Evolutionary conservation across 64 coral and sea anemone genomes (phyloP).

Genomic region (Platygyra sinensis): DNA sequence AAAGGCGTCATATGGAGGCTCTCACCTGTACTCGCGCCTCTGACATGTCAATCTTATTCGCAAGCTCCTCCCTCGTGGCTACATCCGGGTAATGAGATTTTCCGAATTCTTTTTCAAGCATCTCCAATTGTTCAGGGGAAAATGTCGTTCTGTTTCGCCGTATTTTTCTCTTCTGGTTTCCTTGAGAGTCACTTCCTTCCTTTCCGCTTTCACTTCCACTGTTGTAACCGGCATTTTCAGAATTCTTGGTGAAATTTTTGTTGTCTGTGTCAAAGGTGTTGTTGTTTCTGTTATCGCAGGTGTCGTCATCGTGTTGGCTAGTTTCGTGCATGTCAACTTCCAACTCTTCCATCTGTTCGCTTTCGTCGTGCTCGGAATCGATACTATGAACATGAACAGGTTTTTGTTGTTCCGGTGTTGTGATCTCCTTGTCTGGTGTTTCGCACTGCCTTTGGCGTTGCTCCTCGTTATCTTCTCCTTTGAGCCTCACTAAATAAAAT

Average conservation of each 20-base stretch:
- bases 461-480: constrained; percentile 12
- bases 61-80: constrained; percentile 95
- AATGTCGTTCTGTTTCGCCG: constrained; percentile 97
- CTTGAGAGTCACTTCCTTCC: constrained; percentile 61
- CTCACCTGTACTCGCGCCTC: constrained; percentile 97
- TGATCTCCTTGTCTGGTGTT: neutral
- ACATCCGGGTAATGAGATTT: constrained; percentile 99
- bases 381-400: neutral
- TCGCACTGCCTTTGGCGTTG: neutral
- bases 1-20: no score
- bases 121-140: constrained; percentile 90
- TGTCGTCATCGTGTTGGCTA: neutral
- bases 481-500: constrained; percentile 9
- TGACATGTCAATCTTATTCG: constrained; percentile 99
- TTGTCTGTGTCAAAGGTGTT: constrained; percentile 22
- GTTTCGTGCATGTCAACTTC: constrained; percentile 48
- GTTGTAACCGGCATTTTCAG: constrained; percentile 54
- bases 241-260: constrained; percentile 16
- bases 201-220: constrained; percentile 53
- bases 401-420: constrained; percentile 41
- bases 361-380: constrained; percentile 45
- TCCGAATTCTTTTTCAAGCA: constrained; percentile 97
- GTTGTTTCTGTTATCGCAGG: neutral
- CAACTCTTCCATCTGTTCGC: constrained; percentile 39
- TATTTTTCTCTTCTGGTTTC: constrained; percentile 93